Percentiles rank a stretch among this genome's conserved stretches.
Evolutionary conservation across 2,888 invertebrate genomes (phyloP).

Genomic region (Eristalinus sepulchralis): DNA sequence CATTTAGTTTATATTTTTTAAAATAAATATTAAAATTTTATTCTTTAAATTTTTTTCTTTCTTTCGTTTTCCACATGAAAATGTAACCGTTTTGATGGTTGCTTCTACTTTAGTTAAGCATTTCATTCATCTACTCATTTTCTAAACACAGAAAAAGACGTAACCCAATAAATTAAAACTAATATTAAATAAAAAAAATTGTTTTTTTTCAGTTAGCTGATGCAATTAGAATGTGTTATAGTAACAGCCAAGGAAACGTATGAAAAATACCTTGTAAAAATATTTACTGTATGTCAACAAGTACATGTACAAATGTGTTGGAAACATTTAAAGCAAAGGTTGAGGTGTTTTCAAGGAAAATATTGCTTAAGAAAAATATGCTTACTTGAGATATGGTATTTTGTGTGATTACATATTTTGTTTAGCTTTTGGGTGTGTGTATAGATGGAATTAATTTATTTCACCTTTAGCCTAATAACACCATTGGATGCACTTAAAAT

Average conservation of each 20-base stretch:
- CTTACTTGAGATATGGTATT: background rate
- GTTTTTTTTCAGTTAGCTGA: slow-evolving; percentile 54
- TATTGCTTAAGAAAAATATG: slow-evolving; percentile 16
- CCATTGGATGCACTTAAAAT: background rate
- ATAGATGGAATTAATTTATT: background rate
- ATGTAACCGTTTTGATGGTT: slow-evolving; percentile 37
- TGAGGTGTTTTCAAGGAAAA: slow-evolving; percentile 53
- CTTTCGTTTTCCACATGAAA: slow-evolving; percentile 50
- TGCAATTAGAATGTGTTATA: slow-evolving; percentile 63
- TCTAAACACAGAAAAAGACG: slow-evolving; percentile 51
- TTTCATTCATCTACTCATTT: slow-evolving; percentile 24
- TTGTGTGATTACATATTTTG: background rate
- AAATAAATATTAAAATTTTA: slow-evolving; percentile 14
- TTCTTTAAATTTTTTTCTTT: slow-evolving; percentile 51
- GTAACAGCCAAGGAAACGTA: slow-evolving; percentile 65
- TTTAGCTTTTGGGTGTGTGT: background rate
- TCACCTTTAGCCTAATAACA: background rate
- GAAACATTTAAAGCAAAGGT: slow-evolving; percentile 67
- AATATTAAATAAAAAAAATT: slow-evolving; percentile 32
- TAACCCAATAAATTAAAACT: slow-evolving; percentile 46
- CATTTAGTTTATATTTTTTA: too few species aligned
- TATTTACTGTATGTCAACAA: slow-evolving; percentile 32
- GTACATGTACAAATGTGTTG: slow-evolving; percentile 33
- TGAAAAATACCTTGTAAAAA: slow-evolving; percentile 60
- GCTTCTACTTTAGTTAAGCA: slow-evolving; percentile 46